These are phyloP conservation scores for Drosophila anceps DNA, from an alignment of 2,888 invertebrate species.

Conservation along the genomic window DNA sequence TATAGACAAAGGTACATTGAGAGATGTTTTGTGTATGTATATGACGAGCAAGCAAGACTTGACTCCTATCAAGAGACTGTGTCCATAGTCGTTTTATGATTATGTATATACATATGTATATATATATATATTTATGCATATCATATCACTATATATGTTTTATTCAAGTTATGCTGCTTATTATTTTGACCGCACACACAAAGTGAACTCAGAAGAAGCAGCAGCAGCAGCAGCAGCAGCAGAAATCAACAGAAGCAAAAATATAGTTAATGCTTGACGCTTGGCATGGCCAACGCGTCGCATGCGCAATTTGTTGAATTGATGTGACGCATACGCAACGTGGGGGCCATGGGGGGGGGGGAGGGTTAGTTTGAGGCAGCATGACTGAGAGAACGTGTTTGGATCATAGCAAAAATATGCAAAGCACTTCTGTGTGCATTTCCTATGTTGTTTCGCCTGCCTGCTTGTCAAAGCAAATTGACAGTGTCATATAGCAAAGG, in stretches of 20 bases:
- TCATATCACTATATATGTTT: not conserved
- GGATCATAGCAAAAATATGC: conserved; percentile 30
- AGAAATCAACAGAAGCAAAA: not conserved
- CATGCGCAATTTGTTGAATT: conserved; percentile 51
- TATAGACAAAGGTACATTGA: too few relatives aligned
- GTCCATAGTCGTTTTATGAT: too few relatives aligned
- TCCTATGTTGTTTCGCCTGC: not conserved
- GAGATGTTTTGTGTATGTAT: too few relatives aligned
- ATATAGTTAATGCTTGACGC: not conserved
- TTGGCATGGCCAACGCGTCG: conserved; percentile 48
- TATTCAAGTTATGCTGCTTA: not conserved
- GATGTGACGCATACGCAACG: conserved; percentile 60
- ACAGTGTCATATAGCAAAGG: conserved; percentile 55
- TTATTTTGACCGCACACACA: conserved; percentile 4
- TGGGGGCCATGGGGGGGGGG: not conserved
- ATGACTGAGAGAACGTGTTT: conserved; percentile 10
- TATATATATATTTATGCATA: not conserved
- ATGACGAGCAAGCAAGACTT: too few relatives aligned
- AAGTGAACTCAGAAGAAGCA: not conserved
- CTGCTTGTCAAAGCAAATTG: conserved; percentile 62
- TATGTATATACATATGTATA: not conserved
- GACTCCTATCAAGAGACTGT: too few relatives aligned
- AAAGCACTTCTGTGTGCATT: conserved; percentile 5
- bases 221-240: not conserved
- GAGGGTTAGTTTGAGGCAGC: not conserved